A percentile compares a stretch with the other conserved stretches of the same genome.
Evolutionary conservation across 2,888 invertebrate genomes (phyloP).

Genomic region (Eucera pruinosa): DNA sequence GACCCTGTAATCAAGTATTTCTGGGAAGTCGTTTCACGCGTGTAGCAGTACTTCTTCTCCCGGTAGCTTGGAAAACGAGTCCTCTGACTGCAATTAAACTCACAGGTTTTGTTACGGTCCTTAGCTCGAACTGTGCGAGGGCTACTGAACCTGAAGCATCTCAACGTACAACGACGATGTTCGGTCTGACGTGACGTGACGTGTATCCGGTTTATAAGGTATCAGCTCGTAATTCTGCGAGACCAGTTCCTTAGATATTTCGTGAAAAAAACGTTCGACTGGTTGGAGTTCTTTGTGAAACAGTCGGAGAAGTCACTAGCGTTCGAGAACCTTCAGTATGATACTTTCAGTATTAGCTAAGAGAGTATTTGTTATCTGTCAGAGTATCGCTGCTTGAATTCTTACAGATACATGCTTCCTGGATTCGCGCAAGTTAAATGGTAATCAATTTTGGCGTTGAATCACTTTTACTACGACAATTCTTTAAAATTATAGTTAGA

Average conservation of each 20-base stretch:
- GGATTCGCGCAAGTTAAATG: too few relatives aligned
- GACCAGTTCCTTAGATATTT: conserved; percentile 75
- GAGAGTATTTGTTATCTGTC: neutral
- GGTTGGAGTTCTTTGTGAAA: conserved; percentile 43
- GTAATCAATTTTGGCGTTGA: too few relatives aligned
- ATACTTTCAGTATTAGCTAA: neutral
- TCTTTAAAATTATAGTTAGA: too few relatives aligned
- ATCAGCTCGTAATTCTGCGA: conserved; percentile 59
- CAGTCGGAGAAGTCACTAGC: conserved; percentile 11
- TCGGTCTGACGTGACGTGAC: conserved; percentile 58
- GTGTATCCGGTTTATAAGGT: conserved; percentile 66
- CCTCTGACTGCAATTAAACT: conserved; percentile 52
- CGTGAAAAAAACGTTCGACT: conserved; percentile 56
- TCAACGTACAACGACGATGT: conserved; percentile 43
- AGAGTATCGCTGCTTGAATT: neutral
- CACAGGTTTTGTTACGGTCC: conserved; percentile 70
- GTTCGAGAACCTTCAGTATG: conserved; percentile 6
- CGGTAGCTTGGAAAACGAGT: conserved; percentile 37
- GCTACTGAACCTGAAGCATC: conserved; percentile 65
- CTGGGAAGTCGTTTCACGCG: conserved; percentile 5
- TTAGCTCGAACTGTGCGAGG: conserved; percentile 58
- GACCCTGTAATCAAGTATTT: neutral
- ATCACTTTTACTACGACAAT: too few relatives aligned
- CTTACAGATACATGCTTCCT: neutral
- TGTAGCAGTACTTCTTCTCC: conserved; percentile 13